These are phyloP conservation scores for Loriculus beryllinus DNA, from an alignment of 2,797 vertebrate genomes.

Conservation along the genomic window DNA sequence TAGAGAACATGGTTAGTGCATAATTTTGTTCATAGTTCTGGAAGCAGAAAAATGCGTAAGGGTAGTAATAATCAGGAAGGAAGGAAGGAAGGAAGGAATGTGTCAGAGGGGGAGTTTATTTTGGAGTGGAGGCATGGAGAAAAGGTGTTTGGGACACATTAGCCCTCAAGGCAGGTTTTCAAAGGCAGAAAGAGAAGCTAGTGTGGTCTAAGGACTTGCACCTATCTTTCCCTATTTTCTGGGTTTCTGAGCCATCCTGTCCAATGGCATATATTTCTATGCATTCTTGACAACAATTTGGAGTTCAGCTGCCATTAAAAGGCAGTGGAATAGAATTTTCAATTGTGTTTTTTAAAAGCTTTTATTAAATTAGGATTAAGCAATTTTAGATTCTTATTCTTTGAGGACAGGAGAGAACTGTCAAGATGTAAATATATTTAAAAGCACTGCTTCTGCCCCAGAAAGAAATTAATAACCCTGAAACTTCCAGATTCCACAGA, in stretches of 20 bases:
- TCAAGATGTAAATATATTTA: neutral
- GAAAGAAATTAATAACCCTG: neutral
- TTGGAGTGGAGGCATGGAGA: neutral
- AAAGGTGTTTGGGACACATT: neutral
- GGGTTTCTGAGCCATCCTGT: neutral
- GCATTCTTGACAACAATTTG: neutral
- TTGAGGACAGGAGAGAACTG: neutral
- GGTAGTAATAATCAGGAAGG: neutral
- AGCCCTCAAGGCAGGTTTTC: neutral
- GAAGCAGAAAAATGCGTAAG: neutral
- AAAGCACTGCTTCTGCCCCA: neutral
- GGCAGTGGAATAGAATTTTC: neutral
- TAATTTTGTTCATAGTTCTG: neutral
- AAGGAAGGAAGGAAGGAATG: neutral
- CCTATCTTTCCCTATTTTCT: neutral
- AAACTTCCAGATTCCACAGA: neutral
- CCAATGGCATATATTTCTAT: neutral
- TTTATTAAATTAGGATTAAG: neutral
- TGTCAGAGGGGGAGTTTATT: neutral
- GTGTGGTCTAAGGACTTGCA: neutral
- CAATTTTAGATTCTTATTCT: neutral
- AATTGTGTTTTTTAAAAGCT: neutral
- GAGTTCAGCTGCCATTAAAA: neutral
- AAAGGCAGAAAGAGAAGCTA: neutral
- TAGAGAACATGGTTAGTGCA: neutral